These are phyloP conservation scores for Corvus moneduloides DNA, from an alignment of 2,113 vertebrate genomes.

Conservation along the genomic window DNA sequence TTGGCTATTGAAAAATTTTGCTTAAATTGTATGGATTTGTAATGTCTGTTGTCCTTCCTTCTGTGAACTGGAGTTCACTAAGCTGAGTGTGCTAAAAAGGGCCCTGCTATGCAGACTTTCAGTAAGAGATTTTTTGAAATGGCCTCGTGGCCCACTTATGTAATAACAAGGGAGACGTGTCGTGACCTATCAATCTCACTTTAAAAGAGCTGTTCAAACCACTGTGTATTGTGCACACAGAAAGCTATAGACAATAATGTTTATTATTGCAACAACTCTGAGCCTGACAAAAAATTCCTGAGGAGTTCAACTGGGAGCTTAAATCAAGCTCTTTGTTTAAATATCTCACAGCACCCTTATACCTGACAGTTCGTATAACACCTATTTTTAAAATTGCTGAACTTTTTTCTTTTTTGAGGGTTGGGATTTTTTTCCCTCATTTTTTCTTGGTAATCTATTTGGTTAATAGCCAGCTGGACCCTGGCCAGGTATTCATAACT, in stretches of 20 bases:
- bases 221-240: not conserved
- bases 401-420: not conserved
- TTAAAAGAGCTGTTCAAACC: slow-evolving; percentile 2
- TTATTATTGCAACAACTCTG: not conserved
- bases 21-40: not conserved
- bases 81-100: not conserved
- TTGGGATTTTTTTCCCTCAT: not conserved
- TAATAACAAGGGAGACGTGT: not conserved
- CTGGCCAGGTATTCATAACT: not conserved
- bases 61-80: not conserved
- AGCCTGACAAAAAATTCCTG: not conserved
- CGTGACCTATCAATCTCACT: slow-evolving; percentile 16
- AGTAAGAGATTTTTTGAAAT: slow-evolving; percentile 13
- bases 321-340: not conserved
- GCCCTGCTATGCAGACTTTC: not conserved
- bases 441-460: not conserved
- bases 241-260: not conserved
- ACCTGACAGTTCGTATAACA: not conserved
- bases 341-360: not conserved
- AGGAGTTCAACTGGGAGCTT: not conserved
- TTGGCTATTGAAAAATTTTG: not conserved
- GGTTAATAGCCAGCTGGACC: not conserved
- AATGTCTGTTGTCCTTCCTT: not conserved
- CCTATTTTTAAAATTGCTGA: not conserved
- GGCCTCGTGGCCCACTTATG: not conserved